A percentile compares a stretch with the other conserved stretches of the same genome.
Evolutionary conservation across 2,113 vertebrate species (phyloP).

Genomic region (Clarias batrachus): DNA sequence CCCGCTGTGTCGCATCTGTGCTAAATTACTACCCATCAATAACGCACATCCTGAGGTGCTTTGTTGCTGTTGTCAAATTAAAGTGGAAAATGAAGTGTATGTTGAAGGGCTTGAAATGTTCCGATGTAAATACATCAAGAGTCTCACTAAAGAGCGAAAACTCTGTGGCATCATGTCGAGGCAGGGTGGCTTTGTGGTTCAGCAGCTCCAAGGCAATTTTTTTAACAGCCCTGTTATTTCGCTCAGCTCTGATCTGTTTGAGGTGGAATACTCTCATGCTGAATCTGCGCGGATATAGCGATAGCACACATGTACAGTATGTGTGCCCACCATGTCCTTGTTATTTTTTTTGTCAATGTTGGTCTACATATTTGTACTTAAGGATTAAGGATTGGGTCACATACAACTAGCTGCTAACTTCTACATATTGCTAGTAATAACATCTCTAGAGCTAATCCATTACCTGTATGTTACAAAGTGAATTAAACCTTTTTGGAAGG

Average conservation of each 20-base stretch:
- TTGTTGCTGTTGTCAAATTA: conserved; percentile 16
- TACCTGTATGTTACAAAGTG: neutral
- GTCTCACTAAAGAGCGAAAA: neutral
- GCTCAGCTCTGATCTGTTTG: conserved; percentile 4
- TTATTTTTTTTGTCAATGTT: neutral
- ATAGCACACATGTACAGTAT: no score
- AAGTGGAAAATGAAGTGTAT: conserved; percentile 1
- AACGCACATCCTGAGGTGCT: neutral
- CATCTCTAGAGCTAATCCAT: neutral
- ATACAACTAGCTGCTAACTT: neutral
- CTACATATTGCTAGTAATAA: neutral
- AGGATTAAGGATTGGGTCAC: neutral
- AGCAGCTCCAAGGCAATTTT: neutral
- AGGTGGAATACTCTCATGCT: conserved; percentile 1
- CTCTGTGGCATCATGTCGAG: neutral
- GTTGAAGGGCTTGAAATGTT: neutral
- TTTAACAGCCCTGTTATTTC: neutral
- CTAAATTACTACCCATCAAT: conserved; percentile 15
- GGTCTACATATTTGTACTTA: neutral
- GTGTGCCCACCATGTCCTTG: neutral
- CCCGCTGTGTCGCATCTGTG: conserved; percentile 33
- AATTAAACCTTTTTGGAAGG: neutral
- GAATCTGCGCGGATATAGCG: neutral
- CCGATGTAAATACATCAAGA: neutral
- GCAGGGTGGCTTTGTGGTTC: conserved; percentile 28